These are phyloP conservation scores for Heliconius nattereri DNA, from an alignment of 1,140 invertebrate genomes.

Conservation along the genomic window DNA sequence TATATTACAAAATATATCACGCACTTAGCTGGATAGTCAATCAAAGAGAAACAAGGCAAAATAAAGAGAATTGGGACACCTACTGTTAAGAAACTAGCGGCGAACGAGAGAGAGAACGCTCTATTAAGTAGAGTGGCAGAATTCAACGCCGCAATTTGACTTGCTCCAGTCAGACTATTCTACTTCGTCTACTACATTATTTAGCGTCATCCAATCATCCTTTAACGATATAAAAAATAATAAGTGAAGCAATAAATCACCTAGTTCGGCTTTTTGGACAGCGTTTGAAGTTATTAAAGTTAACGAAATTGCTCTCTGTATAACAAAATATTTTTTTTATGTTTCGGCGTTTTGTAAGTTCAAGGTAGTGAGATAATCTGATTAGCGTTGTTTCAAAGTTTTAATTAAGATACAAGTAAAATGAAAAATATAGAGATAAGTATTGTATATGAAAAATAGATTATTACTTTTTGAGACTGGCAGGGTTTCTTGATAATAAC, in stretches of 20 bases:
- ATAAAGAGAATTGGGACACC: not conserved
- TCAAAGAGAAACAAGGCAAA: not conserved
- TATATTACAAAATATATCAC: no score
- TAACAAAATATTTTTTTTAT: slow-evolving; percentile 1
- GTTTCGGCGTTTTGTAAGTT: not conserved
- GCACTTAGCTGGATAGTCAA: no score
- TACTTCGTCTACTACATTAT: slow-evolving; percentile 46
- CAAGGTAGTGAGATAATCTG: not conserved
- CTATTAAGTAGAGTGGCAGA: not conserved
- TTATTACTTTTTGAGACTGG: no score
- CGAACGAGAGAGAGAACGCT: no score
- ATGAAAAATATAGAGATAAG: no score
- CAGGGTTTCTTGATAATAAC: no score
- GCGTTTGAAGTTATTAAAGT: slow-evolving; percentile 8
- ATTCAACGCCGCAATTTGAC: no score
- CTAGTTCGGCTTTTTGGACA: slow-evolving; percentile 19
- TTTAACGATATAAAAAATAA: slow-evolving; percentile 35
- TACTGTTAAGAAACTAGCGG: not conserved
- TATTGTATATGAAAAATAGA: no score
- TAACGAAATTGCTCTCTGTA: slow-evolving; percentile 10
- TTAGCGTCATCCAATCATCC: slow-evolving; percentile 35
- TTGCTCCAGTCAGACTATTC: slow-evolving; percentile 23
- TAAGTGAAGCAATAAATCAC: slow-evolving; percentile 37
- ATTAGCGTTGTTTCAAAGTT: not conserved
- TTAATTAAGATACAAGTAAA: no score